A percentile compares a stretch with the other conserved stretches of the same genome.
phyloP scores from a whole-genome alignment of 1,140 invertebrate genomes.

The Diorhabda elongata region DNA sequence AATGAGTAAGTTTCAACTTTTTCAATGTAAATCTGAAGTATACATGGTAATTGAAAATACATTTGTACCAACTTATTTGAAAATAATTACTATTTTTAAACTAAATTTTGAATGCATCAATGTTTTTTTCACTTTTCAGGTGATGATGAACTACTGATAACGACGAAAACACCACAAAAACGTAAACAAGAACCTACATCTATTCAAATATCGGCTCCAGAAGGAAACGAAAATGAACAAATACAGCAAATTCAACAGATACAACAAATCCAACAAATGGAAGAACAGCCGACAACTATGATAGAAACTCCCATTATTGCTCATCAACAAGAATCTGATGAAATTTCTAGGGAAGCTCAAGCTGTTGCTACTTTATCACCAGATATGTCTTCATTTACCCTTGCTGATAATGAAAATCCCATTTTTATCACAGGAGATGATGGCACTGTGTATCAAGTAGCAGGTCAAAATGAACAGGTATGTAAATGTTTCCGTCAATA shows the following conservation, averaged over 20 bases:
- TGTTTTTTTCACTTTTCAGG: slow-evolving; percentile 10
- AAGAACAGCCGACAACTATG: too few species aligned
- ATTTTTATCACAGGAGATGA: slow-evolving; percentile 65
- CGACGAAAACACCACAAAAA: slow-evolving; percentile 9
- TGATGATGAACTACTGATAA: slow-evolving; percentile 18
- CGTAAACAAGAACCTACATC: neutral
- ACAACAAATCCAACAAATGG: too few species aligned
- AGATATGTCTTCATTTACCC: slow-evolving; percentile 34
- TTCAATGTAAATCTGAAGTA: neutral
- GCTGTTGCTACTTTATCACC: slow-evolving; percentile 18
- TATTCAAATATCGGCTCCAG: slow-evolving; percentile 2
- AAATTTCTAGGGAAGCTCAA: slow-evolving; percentile 11
- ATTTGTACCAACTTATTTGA: too few species aligned
- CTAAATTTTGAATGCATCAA: too few species aligned
- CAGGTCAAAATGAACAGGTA: slow-evolving; percentile 63
- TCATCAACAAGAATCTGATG: slow-evolving; percentile 18
- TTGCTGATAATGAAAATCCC: slow-evolving; percentile 49
- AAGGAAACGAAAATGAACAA: slow-evolving; percentile 6
- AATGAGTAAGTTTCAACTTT: slow-evolving; percentile 21
- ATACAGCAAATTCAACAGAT: neutral
- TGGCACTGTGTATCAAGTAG: slow-evolving; percentile 63
- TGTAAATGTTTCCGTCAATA: neutral
- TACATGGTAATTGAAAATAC: too few species aligned
- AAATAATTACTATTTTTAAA: too few species aligned
- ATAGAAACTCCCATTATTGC: neutral